phyloP scores from a whole-genome alignment of 2,797 vertebrate genomes.

The Pipistrellus pygmaeus region DNA sequence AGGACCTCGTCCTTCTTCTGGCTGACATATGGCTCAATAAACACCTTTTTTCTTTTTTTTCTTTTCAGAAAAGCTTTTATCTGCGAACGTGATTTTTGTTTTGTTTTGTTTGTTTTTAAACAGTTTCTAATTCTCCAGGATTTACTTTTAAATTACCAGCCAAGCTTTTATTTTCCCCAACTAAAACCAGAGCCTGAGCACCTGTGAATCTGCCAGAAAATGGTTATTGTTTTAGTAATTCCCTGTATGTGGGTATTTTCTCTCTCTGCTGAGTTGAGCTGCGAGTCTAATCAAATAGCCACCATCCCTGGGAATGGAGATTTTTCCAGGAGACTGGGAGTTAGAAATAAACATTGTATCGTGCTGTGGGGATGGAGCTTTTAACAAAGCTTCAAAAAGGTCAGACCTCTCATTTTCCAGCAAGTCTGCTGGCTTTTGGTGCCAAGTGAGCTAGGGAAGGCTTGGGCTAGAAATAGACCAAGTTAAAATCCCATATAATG shows the following conservation, averaged over 20 bases:
- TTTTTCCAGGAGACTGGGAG: neutral
- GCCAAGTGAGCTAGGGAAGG: neutral
- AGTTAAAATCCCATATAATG: neutral
- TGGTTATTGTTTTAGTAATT: neutral
- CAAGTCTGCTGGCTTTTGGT: neutral
- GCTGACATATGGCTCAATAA: neutral
- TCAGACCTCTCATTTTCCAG: neutral
- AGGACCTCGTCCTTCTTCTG: neutral
- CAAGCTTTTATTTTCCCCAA: neutral
- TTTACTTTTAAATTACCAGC: neutral
- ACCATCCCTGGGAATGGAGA: neutral
- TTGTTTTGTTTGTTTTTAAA: neutral
- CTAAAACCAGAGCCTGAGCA: neutral
- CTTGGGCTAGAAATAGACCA: neutral
- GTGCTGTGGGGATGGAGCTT: neutral
- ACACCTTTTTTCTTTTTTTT: neutral
- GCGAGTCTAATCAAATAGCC: neutral
- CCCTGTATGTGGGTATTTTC: neutral
- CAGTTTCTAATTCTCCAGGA: neutral
- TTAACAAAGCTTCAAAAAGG: neutral
- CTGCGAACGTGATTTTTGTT: neutral
- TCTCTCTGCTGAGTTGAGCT: neutral
- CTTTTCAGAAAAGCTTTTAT: neutral
- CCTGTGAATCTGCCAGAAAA: neutral
- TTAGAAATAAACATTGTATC: neutral